Evolutionary conservation across 2,113 vertebrate species (phyloP), one percentile per base, ranked within the genome.

Genomic region (Herpailurus yagouaroundi): DNA sequence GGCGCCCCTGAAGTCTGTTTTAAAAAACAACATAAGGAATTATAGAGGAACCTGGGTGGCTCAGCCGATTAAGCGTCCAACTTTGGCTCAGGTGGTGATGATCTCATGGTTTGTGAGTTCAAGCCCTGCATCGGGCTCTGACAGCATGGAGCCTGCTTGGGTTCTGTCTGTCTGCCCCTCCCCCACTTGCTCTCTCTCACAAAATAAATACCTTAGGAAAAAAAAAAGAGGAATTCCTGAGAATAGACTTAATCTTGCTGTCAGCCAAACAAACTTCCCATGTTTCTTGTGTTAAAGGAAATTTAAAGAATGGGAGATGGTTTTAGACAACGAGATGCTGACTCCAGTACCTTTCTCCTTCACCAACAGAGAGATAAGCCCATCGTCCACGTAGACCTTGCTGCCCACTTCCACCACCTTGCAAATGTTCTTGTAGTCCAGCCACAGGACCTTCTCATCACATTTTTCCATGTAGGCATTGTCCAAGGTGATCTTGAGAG

Each of bases 371-470:
- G 99, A 99, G 97, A 99, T 99, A n/a, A 99, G 99, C 33, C 99
- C 99, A 0, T 99, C 99, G 12, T 99, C 99, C 76, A 99, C 94
- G 0, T 99, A 99, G 99, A 99, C 92, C 98, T 99, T 99, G 98
- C 98, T 99, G 97, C 99, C 99, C 14, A 98, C 0, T 2, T 99
- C 97, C 41, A 99, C 98, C 76, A 99, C 99, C 95, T 99, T 99
- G 98, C 63, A 99, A 94, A 99, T 99, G 97, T 99, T 99, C 98
- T 99, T 99, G 98, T 99, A 99, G 99, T 99, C 99, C n/a, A 99
- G 5, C 99, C 99, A 99, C 89, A 99, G 98, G 1, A 97, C 83
- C 0, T 99, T 99, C 60, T 99, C 99, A 1, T 99, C 99, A 0
- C 99, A 99, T 0, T 99, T 99, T 0, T 99, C 99, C 99, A 98